Conservation (phyloP, 2,797 vertebrate genomes). For the Enteromius anoplus region DNA sequence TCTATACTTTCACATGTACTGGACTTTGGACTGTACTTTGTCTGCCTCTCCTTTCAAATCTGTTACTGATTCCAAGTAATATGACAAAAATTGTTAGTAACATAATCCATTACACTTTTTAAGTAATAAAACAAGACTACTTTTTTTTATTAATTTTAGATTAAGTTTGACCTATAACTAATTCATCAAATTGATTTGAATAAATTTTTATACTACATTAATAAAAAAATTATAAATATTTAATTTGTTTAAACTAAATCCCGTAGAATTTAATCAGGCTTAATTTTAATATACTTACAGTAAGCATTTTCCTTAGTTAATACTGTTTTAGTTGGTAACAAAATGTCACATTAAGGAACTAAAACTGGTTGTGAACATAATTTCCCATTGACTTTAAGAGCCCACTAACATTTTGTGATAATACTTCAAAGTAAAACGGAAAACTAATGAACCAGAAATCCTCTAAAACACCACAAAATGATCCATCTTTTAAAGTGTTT, state of each 20-base stretch:
- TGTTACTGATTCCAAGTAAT: too few species aligned
- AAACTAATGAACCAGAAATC: neutral
- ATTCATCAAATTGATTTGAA: too few species aligned
- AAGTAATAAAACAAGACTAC: too few species aligned
- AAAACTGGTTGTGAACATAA: neutral
- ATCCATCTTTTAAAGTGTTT: neutral
- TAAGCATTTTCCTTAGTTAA: neutral
- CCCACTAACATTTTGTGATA: neutral
- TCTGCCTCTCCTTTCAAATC: too few species aligned
- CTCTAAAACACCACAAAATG: slow-evolving; percentile 16
- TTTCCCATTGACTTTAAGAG: neutral
- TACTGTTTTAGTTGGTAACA: neutral
- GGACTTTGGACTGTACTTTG: too few species aligned
- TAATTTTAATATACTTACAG: neutral
- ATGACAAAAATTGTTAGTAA: too few species aligned
- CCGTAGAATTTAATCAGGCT: neutral
- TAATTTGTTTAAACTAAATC: neutral
- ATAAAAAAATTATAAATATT: neutral
- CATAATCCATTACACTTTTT: too few species aligned
- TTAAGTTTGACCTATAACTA: too few species aligned
- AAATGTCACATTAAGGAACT: neutral
- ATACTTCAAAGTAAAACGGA: neutral
- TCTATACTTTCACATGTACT: too few species aligned
- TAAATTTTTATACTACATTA: too few species aligned
- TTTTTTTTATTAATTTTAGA: too few species aligned